phyloP scores from a whole-genome alignment of 1,140 invertebrate species.

The Drosophila mayri region DNA sequence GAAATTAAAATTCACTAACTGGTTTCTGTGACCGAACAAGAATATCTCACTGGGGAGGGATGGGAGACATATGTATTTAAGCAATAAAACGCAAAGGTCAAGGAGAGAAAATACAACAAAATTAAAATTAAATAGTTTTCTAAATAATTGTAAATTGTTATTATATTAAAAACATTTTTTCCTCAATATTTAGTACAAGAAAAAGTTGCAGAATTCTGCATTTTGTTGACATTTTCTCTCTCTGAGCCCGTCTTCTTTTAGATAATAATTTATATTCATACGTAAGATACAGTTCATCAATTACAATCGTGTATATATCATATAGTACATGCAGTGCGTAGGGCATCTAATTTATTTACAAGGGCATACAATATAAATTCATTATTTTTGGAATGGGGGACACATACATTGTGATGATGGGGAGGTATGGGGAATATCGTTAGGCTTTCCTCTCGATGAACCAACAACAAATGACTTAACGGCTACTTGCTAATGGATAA shows the following conservation, averaged over 20 bases:
- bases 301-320: conserved; percentile 35
- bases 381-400: conserved; percentile 32
- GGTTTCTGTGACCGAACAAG: conserved; percentile 30
- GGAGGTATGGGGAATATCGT: conserved; percentile 61
- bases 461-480: conserved; percentile 77
- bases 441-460: conserved; percentile 64
- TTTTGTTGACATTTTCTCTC: conserved; percentile 5
- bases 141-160: neutral
- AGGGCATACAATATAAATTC: conserved; percentile 51
- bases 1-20: conserved; percentile 46
- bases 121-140: neutral
- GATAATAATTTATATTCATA: conserved; percentile 58
- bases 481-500: conserved; percentile 47
- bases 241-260: conserved; percentile 3
- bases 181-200: neutral
- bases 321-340: conserved; percentile 54
- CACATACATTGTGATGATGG: conserved; percentile 9
- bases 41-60: conserved; percentile 13
- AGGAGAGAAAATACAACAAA: neutral
- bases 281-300: conserved; percentile 53
- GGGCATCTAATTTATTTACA: conserved; percentile 51
- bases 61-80: neutral
- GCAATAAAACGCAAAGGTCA: conserved; percentile 14
- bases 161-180: neutral
- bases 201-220: neutral